Percentiles rank a stretch among this genome's conserved stretches.
Conservation (phyloP, 2,888 invertebrate genomes). For the Microplitis deprimator region DNA sequence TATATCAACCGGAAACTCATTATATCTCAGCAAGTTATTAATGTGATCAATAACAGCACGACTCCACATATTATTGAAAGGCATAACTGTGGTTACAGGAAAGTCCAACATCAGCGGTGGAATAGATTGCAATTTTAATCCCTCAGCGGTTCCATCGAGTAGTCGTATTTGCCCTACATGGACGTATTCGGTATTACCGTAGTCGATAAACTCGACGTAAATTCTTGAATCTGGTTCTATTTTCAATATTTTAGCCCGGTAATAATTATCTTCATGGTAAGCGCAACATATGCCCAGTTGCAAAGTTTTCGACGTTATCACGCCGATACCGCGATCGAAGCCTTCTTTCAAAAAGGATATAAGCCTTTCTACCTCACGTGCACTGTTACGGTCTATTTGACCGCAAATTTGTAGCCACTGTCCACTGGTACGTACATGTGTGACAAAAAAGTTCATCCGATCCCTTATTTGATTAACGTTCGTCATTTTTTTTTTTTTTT, state of each 20-base stretch:
- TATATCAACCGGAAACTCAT: constrained; percentile 65
- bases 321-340: constrained; percentile 72
- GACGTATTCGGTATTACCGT: constrained; percentile 78
- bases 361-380: constrained; percentile 75
- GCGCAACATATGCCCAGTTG: constrained; percentile 77
- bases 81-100: constrained; percentile 75
- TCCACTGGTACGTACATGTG: constrained; percentile 80
- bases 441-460: constrained; percentile 72
- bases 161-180: constrained; percentile 76
- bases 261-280: constrained; percentile 79
- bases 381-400: constrained; percentile 75
- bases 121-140: constrained; percentile 67
- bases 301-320: constrained; percentile 60
- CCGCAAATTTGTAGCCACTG: constrained; percentile 82
- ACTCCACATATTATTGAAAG: constrained; percentile 74
- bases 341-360: constrained; percentile 64
- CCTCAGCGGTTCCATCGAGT: constrained; percentile 73
- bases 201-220: constrained; percentile 80
- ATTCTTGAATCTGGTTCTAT: constrained; percentile 74
- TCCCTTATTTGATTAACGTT: constrained; percentile 44
- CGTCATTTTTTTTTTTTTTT: constrained; percentile 39
- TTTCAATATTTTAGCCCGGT: constrained; percentile 76
- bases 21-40: constrained; percentile 68
- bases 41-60: constrained; percentile 71
- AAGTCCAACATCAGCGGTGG: constrained; percentile 77